These are phyloP conservation scores for Diabrotica balteata DNA, from an alignment of 2,888 invertebrate genomes.

Conservation along the genomic window DNA sequence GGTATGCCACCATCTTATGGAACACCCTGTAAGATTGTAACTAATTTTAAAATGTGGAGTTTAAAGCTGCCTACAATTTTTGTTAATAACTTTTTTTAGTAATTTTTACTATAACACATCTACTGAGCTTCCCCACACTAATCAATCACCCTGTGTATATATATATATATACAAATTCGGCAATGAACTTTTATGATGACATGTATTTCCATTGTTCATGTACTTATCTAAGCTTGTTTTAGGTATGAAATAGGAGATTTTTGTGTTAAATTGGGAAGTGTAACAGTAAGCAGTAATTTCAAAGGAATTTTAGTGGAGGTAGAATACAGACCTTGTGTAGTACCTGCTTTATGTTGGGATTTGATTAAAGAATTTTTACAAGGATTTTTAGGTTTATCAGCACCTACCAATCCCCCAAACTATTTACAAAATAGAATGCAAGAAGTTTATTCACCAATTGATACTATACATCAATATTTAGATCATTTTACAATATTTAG, in stretches of 20 bases:
- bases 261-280: conserved; percentile 90
- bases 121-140: too few relatives aligned
- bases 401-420: conserved; percentile 76
- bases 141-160: too few relatives aligned
- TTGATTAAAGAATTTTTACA: conserved; percentile 90
- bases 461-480: conserved; percentile 92
- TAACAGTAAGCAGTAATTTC: conserved; percentile 90
- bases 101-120: too few relatives aligned
- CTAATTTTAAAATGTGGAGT: too few relatives aligned
- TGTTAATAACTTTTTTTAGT: too few relatives aligned
- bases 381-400: conserved; percentile 82
- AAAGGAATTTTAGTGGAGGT: conserved; percentile 94
- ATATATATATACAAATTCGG: too few relatives aligned
- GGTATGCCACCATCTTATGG: too few relatives aligned
- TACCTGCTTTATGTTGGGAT: conserved; percentile 90
- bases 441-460: conserved; percentile 87
- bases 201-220: too few relatives aligned
- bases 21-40: too few relatives aligned
- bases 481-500: conserved; percentile 91
- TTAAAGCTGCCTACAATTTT: too few relatives aligned
- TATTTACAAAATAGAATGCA: conserved; percentile 76
- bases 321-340: conserved; percentile 90
- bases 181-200: too few relatives aligned
- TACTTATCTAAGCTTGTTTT: neutral
- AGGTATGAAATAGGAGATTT: conserved; percentile 88